These are phyloP conservation scores for Brachystomella parvula DNA, from an alignment of 1,140 invertebrate species.

Conservation along the genomic window DNA sequence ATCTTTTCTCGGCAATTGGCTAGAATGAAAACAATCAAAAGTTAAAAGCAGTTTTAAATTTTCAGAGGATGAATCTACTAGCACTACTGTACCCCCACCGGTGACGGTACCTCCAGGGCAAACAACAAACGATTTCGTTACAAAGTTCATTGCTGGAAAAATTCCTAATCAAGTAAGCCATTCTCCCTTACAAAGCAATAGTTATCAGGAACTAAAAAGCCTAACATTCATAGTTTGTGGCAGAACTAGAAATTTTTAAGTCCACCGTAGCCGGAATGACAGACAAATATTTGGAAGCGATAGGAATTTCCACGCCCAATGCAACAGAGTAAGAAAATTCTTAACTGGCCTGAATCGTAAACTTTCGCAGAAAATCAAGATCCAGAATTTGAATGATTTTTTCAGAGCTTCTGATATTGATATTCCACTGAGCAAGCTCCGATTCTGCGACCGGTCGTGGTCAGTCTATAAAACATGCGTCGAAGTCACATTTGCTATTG, in stretches of 20 bases:
- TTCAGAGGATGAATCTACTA: not conserved
- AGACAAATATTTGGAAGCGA: not conserved
- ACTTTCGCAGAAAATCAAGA: too few relatives aligned
- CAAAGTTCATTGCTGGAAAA: slow-evolving; percentile 1
- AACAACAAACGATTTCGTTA: not conserved
- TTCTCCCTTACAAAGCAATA: too few relatives aligned
- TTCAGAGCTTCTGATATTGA: not conserved
- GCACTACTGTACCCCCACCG: not conserved
- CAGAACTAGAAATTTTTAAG: not conserved
- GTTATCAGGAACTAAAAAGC: not conserved
- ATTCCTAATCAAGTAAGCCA: not conserved
- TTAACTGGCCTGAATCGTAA: too few relatives aligned
- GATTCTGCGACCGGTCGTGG: not conserved
- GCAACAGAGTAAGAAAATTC: not conserved
- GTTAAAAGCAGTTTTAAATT: too few relatives aligned
- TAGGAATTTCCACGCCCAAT: not conserved
- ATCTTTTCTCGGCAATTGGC: too few relatives aligned
- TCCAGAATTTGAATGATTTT: too few relatives aligned
- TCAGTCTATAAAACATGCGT: not conserved
- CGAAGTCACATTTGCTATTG: slow-evolving; percentile 1
- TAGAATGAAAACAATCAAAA: too few relatives aligned
- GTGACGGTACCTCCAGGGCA: not conserved
- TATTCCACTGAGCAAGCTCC: not conserved
- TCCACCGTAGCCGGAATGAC: not conserved
- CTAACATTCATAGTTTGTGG: not conserved